phyloP scores from a whole-genome alignment of 2,113 vertebrate genomes.

The Plecotus auritus region DNA sequence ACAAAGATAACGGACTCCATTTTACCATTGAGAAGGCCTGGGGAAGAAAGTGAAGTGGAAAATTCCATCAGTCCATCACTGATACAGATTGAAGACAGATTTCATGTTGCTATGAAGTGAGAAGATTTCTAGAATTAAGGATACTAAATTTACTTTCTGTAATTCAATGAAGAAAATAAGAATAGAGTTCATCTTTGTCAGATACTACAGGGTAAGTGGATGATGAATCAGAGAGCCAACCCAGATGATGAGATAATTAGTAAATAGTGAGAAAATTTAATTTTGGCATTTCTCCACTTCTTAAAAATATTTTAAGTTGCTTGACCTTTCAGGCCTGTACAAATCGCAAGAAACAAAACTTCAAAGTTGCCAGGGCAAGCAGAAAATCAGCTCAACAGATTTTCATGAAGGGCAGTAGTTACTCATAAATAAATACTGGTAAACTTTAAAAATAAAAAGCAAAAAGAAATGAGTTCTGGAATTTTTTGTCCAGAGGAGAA shows the following conservation, averaged over 20 bases:
- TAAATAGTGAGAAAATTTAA: neutral
- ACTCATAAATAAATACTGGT: neutral
- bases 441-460: neutral
- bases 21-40: neutral
- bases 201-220: neutral
- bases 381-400: neutral
- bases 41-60: neutral
- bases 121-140: neutral
- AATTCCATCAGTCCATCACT: neutral
- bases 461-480: neutral
- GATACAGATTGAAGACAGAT: neutral
- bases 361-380: neutral
- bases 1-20: fast-evolving
- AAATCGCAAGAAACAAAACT: neutral
- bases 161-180: neutral
- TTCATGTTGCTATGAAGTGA: neutral
- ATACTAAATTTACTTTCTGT: neutral
- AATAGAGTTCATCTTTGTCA: neutral
- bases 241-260: neutral
- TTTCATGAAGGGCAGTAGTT: neutral
- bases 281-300: neutral
- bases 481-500: neutral
- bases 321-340: neutral
- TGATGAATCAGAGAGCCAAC: neutral
- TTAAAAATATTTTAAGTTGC: neutral